phyloP scores from a whole-genome alignment of 1,140 invertebrate species.

The Batillaria attramentaria region DNA sequence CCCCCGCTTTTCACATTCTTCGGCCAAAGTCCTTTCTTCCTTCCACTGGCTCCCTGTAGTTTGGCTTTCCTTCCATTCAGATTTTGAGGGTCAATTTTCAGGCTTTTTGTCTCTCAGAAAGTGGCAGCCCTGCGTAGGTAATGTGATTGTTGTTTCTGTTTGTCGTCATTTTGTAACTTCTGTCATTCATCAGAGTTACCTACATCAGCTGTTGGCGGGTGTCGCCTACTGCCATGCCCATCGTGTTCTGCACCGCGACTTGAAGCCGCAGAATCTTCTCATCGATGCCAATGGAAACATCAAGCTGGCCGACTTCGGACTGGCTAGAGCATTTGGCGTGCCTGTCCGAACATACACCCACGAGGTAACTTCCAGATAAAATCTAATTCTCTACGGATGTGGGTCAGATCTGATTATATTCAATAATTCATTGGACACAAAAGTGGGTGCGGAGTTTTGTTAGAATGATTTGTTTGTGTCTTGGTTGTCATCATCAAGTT shows the following conservation, averaged over 20 bases:
- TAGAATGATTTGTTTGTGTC: too few relatives aligned
- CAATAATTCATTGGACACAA: too few relatives aligned
- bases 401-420: not conserved
- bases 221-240: conserved; percentile 96
- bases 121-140: too few relatives aligned
- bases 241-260: conserved; percentile 93
- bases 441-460: too few relatives aligned
- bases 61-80: too few relatives aligned
- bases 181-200: conserved; percentile 76
- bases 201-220: conserved; percentile 92
- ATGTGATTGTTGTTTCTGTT: not conserved
- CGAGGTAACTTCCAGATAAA: conserved; percentile 77
- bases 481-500: too few relatives aligned
- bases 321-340: conserved; percentile 92
- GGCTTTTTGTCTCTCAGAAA: too few relatives aligned
- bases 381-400: not conserved
- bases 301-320: conserved; percentile 96
- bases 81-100: too few relatives aligned
- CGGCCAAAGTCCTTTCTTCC: too few relatives aligned
- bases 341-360: conserved; percentile 97
- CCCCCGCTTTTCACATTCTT: too few relatives aligned
- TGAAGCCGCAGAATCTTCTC: conserved; percentile 99
- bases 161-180: too few relatives aligned
- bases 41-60: too few relatives aligned
- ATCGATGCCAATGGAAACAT: conserved; percentile 75